Base-by-base conservation (phyloP, 1,140 invertebrate genomes). In the Lutraria rhynchaena region DNA sequence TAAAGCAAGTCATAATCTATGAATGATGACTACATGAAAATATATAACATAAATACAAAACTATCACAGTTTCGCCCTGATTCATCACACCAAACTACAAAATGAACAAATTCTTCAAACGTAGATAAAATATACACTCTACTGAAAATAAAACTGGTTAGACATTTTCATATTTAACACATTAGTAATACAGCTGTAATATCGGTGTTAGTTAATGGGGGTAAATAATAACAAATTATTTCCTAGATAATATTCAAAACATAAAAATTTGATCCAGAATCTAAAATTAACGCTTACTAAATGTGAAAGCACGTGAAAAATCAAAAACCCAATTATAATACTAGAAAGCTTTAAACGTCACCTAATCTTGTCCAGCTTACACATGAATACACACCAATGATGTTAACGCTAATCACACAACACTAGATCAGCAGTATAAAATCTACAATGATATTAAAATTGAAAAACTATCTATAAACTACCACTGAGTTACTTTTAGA, bases 401-500 rank as follows among this genome's bases (percentile, higher is more conserved):
- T 9, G 15, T 61, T 11, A 11, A 9, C 5, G 24, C 17, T 29
- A 24, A 27, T 27, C 5, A 61, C 31, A 61, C 11, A 29, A 61
- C 27, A 5, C 31, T 27, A 27, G 3, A 24, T 9, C 17, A 11
- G 9, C 55, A 15, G 17, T 58, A 27, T n/a, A 11, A 58, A n/a
- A 58, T 15, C 9, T 58, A n/a, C 55, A n/a, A 24, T 13, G 11
- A n/a, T 13, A n/a, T 15, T 13, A 13, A 24, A 17, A 13, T 13
- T 58, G 27, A 58, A 58, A 9, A 11, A n/a, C 17, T 58, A 13
- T 13, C 11, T 49, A n/a, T 49, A 13, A 49, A 49, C 11, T 13
- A 11, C n/a, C 11, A n/a, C n/a, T n/a, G n/a, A n/a, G 27, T n/a
- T 19, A 67, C 24, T 24, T 51, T 58, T 78, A 78, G 63, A 78